Base-by-base conservation (phyloP, 1,140 invertebrate genomes). In the Aphis craccivora region DNA sequence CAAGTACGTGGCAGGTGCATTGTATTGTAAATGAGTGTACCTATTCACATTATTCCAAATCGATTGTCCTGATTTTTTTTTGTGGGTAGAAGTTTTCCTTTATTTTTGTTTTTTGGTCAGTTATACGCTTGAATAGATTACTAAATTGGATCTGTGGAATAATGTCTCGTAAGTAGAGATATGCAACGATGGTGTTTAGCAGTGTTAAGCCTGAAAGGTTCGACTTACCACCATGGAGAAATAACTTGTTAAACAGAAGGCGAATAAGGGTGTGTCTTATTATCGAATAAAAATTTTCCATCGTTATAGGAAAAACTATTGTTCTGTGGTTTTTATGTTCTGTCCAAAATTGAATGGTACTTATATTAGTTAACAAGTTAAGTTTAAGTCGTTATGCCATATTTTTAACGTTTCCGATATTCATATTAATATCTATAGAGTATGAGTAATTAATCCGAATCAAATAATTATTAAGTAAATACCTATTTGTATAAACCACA, bases 101-200 rank as follows among this genome's bases (percentile, higher is more conserved):
- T 43, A 43, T 86, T 45, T 86, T 45, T n/a, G 30, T 45, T 48
- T 45, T 43, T 45, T 30, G 43, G 84, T 87, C 84, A 45, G 84
- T 87, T 45, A 45, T 87, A 87, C 84, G 43, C 84, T 87, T 43
- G 40, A 87, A 30, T 48, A 43, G 84, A 30, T 87, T 87, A 87
- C 43, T 45, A 87, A 87, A 87, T 87, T 87, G 84, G 84, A 45
- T 87, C 84, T 86, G 40, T 14, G 83, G 43, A 43, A 87, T 87
- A 87, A 87, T 45, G 43, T 87, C 40, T 86, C 84, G 25, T 87
- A 48, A 87, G 84, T 87, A 45, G 84, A 87, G 43, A 87, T 87
- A 48, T 87, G 48, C 84, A 30, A 45, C 84, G 40, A 22, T 40
- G 40, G 23, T 87, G 9, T 87, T 87, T 87, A 84, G 83, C 40